phyloP scores from a whole-genome alignment of 2,888 invertebrate genomes.

The Microdon myrmicae region DNA sequence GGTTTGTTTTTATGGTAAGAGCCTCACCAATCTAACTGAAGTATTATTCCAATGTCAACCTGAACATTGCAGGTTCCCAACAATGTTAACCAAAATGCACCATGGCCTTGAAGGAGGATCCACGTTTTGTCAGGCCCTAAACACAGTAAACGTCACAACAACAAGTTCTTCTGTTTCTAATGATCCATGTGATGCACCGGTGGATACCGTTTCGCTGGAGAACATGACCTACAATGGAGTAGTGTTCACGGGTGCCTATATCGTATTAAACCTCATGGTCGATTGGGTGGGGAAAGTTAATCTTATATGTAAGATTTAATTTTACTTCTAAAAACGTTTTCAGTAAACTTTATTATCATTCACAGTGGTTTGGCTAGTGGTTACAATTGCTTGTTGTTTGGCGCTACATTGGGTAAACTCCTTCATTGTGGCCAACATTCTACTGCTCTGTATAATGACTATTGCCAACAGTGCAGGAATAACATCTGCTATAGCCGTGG shows the following conservation, averaged over 20 bases:
- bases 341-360: too few relatives aligned
- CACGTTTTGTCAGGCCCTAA: too few relatives aligned
- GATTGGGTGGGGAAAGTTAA: conserved; percentile 71
- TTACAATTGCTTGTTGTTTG: conserved; percentile 71
- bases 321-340: too few relatives aligned
- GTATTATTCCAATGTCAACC: too few relatives aligned
- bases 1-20: conserved; percentile 41
- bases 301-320: conserved; percentile 68
- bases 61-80: too few relatives aligned
- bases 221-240: conserved; percentile 76
- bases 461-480: conserved; percentile 71
- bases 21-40: too few relatives aligned
- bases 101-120: too few relatives aligned
- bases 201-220: conserved; percentile 73
- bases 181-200: conserved; percentile 68
- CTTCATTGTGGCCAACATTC: conserved; percentile 71
- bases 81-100: too few relatives aligned
- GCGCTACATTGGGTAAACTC: conserved; percentile 72
- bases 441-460: conserved; percentile 70
- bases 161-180: conserved; percentile 2
- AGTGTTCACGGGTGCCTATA: conserved; percentile 73
- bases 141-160: too few relatives aligned
- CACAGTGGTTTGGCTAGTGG: conserved; percentile 61
- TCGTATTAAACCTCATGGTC: conserved; percentile 73
- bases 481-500: conserved; percentile 71